phyloP scores from a whole-genome alignment of 2,113 vertebrate genomes.

The Hyla sarda region DNA sequence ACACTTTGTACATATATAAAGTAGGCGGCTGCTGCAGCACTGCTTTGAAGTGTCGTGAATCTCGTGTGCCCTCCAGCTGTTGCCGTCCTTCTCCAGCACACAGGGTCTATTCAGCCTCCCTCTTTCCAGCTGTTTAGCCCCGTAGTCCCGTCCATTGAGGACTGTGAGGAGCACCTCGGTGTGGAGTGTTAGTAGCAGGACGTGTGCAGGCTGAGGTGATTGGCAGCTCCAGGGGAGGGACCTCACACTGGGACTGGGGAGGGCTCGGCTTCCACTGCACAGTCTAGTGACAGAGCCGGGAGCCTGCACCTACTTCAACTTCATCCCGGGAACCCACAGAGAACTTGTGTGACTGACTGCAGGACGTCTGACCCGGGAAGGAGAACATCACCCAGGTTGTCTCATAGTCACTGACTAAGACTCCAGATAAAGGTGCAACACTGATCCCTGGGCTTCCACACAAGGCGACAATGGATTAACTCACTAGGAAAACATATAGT shows the following conservation, averaged over 20 bases:
- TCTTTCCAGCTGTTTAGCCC: neutral
- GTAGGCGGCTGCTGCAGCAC: too few relatives aligned
- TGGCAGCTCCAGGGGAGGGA: conserved; percentile 49
- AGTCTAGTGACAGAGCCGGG: conserved; percentile 17
- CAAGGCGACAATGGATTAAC: conserved; percentile 4
- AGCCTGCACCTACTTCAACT: neutral
- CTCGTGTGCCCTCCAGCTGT: neutral
- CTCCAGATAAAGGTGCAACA: conserved; percentile 35
- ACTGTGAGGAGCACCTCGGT: too few relatives aligned
- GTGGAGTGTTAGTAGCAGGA: neutral
- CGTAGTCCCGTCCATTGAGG: too few relatives aligned
- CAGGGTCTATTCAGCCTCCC: neutral
- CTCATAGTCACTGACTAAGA: conserved; percentile 36
- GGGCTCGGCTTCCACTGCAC: conserved; percentile 29
- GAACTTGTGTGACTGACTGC: neutral
- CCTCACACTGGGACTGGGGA: neutral
- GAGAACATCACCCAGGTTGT: conserved; percentile 47
- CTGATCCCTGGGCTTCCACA: neutral
- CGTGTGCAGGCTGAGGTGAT: conserved; percentile 12
- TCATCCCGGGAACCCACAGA: neutral
- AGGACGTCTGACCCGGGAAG: neutral
- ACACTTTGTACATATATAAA: too few relatives aligned
- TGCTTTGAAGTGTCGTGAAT: too few relatives aligned
- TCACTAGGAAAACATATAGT: too few relatives aligned
- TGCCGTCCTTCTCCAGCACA: neutral